Evolutionary conservation across 2,113 vertebrate species (phyloP), one percentile per base, ranked within the genome.

Genomic region (Saimiri boliviensis): DNA sequence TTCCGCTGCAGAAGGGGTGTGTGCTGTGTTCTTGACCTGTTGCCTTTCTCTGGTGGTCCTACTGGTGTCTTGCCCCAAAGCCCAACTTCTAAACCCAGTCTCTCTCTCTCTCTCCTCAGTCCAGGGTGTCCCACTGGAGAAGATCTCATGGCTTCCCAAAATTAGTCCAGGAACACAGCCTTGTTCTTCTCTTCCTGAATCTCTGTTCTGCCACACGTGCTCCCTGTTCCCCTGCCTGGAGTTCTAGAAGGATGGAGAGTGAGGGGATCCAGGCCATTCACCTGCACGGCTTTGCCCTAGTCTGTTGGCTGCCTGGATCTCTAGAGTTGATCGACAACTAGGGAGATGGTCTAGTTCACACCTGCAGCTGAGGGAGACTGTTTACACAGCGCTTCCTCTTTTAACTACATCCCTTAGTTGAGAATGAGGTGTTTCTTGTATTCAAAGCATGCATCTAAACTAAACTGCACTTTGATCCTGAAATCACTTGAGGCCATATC

Each of bases 11-110:
- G 98, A 97, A 95, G 97, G 98, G 98, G 97, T 98, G 98, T 99
- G 98, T 98, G 98, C 98, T 98, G 98, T 99, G 98, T 99, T 99
- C 98, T 99, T 99, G 98, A 98, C 92, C 95, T 56, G 66, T 97
- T 98, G 93, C 96, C 86, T 98, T 98, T 82, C 96, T 98, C 95
- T n/a, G 68, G 10, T 79, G 92, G 80, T 58, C 91, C 80, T 66
- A 2, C n/a, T 37, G 56, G 17, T 86, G 89, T 77, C 91, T 49
- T 52, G 6, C 32, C 42, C 94, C 87, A 68, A 56, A 79, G 47
- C 58, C 76, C 8, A 20, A 7, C 40, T 81, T 73, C 93, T 56
- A 13, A 66, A 56, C 20, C 21, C 54, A 0, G 0, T n/a, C 73
- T 45, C 16, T 89, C 82, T 45, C 16, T 89, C 82, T 89, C 52